Base-by-base conservation (phyloP, 2,797 vertebrate species). In the Sebastes matsubarae region DNA sequence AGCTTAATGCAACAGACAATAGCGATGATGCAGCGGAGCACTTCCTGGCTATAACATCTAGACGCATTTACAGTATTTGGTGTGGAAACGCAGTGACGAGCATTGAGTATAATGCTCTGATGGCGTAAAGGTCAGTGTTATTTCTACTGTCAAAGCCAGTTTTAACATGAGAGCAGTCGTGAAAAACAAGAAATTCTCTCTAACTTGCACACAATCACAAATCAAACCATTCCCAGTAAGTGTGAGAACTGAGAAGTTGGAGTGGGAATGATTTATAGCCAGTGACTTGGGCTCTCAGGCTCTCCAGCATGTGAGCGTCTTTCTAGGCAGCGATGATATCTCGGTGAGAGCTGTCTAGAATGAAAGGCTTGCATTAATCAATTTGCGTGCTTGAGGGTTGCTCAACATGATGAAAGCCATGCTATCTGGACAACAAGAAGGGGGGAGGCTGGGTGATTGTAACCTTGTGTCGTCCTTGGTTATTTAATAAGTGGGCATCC, bases 301-400 rank as follows among this genome's bases (percentile, higher is more conserved):
- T 88, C 81, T 82, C 74, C 79, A 66, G 86, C 78, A 76, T 85
- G 70, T 63, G 87, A 91, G 85, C 89, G 78, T 94, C 91, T 89
- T 93, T 85, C 85, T 70, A 82, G 87, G 89, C 92, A 70, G 85
- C 20, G 89, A 95, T 94, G 92, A 90, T 94, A 93, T 94, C 94
- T 94, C 70, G 76, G 86, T 80, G 90, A 90, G 91, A 81, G 89
- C 93, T 89, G 91, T 94, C 89, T 32, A 75, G 67, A 90, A 92
- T 90, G 90, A 95, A 94, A 93, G 91, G 84, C 92, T 89, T 86
- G 91, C 89, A 93, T 92, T 95, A 93, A 95, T 96, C 94, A 94
- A 89, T 93, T 92, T 90, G 90, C 60, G 79, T 88, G 92, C 93
- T 93, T 58, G 70, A 88, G 90, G 89, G 87, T 81, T 92, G 92